Evolutionary conservation across 2,113 vertebrate species (phyloP), one percentile per base, ranked within the genome.

Genomic region (Laterallus jamaicensis): DNA sequence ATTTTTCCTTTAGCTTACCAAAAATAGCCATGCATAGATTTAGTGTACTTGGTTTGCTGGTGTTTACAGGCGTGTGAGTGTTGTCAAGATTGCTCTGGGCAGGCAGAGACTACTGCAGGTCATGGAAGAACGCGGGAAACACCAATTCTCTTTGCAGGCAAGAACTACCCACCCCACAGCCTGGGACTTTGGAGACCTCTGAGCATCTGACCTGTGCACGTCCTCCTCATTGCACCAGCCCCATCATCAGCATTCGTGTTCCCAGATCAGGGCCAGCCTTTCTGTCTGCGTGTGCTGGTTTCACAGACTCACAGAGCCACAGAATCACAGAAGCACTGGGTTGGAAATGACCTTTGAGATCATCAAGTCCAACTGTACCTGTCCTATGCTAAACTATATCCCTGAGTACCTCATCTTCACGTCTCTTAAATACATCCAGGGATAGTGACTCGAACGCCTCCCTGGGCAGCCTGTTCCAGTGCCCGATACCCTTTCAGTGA

Each of bases 1-100:
- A 95, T 98, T 98, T 98, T 98, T 96, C 95, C 95, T 97, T 97
- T 71, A 96, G 89, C 89, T 97, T 97, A 96, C 97, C 94, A 96
- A 97, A 98, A 98, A 98, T 98, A 98, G 89, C 96, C 84, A 85
- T 85, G 93, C 90, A 92, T 96, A 97, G 94, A 97, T 97, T 97
- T 96, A 97, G 92, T 96, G 90, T 95, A 94, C 82, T 97, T 97
- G 92, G 94, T 97, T 92, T 96, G 86, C 95, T 90, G 67, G 64
- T 96, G 95, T 96, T 98, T 97, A 95, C 90, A 97, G 96, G 90
- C 93, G 8, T 82, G 60, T 73, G 50, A 91, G 63, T 92, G 59
- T 95, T 97, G 93, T 97, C 86, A 83, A 67, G 88, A 96, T 97
- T 88, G 88, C 70, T 94, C 94, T 47, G 95, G 97, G 82, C 88